Evolutionary conservation across 2,797 vertebrate species (phyloP).

Genomic region (Sciurus carolinensis): DNA sequence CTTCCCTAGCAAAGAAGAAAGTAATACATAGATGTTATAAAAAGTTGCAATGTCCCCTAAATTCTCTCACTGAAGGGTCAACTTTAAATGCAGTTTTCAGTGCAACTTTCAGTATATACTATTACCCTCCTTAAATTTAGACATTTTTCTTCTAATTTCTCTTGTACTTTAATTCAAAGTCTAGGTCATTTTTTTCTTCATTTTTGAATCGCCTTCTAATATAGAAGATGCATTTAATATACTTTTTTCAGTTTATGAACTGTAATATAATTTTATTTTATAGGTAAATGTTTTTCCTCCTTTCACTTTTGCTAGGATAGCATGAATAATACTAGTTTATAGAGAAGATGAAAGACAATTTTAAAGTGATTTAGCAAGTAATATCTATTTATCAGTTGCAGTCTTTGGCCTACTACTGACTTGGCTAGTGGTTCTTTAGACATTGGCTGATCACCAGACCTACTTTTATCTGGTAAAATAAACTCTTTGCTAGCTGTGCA

Average conservation of each 20-base stretch:
- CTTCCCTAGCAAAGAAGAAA: slow-evolving; percentile 55
- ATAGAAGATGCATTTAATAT: background rate
- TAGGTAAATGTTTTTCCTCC: background rate
- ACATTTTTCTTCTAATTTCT: slow-evolving; percentile 19
- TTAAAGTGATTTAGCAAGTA: slow-evolving; percentile 76
- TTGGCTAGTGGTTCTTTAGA: slow-evolving; percentile 81
- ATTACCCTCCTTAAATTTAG: background rate
- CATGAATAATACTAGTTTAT: background rate
- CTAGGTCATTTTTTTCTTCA: background rate
- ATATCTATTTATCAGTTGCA: slow-evolving; percentile 81
- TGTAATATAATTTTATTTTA: background rate
- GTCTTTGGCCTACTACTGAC: slow-evolving; percentile 76
- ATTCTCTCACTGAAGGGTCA: background rate
- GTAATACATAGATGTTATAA: background rate
- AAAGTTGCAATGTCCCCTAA: background rate
- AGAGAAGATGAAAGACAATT: slow-evolving; percentile 70
- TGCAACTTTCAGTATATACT: background rate
- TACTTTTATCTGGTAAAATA: slow-evolving; percentile 84
- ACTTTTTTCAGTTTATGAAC: slow-evolving; percentile 3
- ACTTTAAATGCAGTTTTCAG: background rate
- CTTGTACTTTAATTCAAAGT: slow-evolving; percentile 51
- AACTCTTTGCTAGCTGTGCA: slow-evolving; percentile 83
- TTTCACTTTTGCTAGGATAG: slow-evolving; percentile 25
- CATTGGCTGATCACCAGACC: slow-evolving; percentile 80
- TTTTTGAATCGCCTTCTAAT: background rate